Evolutionary conservation across 2,797 vertebrate species (phyloP).

Genomic region (Limnodromus scolopaceus): DNA sequence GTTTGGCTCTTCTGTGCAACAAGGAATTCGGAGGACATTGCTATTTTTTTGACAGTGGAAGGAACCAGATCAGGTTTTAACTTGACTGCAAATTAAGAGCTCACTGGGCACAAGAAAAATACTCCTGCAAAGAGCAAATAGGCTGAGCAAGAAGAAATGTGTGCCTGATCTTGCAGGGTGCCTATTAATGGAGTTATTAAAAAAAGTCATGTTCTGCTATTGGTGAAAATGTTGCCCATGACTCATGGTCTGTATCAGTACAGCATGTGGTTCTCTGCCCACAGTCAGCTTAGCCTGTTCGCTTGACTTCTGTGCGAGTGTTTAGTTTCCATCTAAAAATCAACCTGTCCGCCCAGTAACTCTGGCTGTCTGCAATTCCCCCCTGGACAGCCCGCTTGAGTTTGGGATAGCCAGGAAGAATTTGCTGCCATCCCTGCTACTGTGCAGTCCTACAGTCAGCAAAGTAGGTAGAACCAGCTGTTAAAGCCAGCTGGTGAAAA

Average conservation of each 20-base stretch:
- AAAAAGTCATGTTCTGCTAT: not conserved
- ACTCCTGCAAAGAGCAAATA: constrained; percentile 11
- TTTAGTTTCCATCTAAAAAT: not conserved
- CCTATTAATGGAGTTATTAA: constrained; percentile 55
- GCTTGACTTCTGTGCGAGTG: not conserved
- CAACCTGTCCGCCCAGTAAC: not conserved
- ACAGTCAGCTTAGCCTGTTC: not conserved
- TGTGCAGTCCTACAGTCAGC: not conserved
- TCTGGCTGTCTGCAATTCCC: not conserved
- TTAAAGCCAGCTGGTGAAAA: constrained; percentile 45
- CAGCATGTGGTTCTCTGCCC: constrained; percentile 31
- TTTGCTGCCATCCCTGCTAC: not conserved
- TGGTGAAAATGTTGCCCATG: constrained; percentile 11
- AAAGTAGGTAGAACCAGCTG: constrained; percentile 7
- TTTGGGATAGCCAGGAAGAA: not conserved
- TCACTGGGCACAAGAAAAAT: constrained; percentile 24
- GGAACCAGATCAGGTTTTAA: constrained; percentile 49
- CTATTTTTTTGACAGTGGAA: constrained; percentile 14
- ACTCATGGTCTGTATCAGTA: constrained; percentile 12
- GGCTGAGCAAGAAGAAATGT: constrained; percentile 34
- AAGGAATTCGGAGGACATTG: not conserved
- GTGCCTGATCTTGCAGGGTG: constrained; percentile 60
- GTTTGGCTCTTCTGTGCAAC: not conserved
- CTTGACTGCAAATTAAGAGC: constrained; percentile 36
- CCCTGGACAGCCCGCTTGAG: rapidly evolving